These are phyloP conservation scores for Coryphaenoides rupestris DNA, from an alignment of 2,113 vertebrate species.

Conservation along the genomic window DNA sequence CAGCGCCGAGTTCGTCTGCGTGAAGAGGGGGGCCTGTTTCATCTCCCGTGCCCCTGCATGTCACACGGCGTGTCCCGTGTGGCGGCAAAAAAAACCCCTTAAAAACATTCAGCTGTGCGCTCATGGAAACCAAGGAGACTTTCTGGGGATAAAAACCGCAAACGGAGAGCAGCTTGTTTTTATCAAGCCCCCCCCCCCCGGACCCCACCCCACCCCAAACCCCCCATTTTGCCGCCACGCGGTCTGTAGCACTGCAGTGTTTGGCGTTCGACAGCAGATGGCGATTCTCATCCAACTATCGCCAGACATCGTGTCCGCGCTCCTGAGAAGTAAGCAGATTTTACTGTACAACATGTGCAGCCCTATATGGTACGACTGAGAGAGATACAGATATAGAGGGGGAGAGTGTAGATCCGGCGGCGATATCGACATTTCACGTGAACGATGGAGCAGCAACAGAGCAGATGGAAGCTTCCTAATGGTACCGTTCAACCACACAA, in stretches of 20 bases:
- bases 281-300: conserved; percentile 42
- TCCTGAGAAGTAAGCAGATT: no score
- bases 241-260: conserved; percentile 30
- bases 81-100: conserved; percentile 42
- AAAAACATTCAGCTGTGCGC: conserved; percentile 66
- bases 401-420: no score
- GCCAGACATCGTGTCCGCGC: not conserved
- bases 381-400: not conserved
- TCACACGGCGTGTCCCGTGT: conserved; percentile 45
- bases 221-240: conserved; percentile 1
- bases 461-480: conserved; percentile 40
- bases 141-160: conserved; percentile 55
- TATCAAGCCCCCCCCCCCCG: conserved; percentile 40
- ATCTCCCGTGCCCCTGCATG: conserved; percentile 57
- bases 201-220: no score
- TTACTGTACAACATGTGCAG: not conserved
- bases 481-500: not conserved
- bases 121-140: conserved; percentile 55
- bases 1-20: conserved; percentile 58
- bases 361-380: no score
- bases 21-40: conserved; percentile 61
- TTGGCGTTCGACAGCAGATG: conserved; percentile 53
- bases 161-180: conserved; percentile 54
- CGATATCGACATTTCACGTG: conserved; percentile 8
- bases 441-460: not conserved